Evolutionary conservation across 2,113 vertebrate genomes (phyloP).

Genomic region (Cyanoderma ruficeps): DNA sequence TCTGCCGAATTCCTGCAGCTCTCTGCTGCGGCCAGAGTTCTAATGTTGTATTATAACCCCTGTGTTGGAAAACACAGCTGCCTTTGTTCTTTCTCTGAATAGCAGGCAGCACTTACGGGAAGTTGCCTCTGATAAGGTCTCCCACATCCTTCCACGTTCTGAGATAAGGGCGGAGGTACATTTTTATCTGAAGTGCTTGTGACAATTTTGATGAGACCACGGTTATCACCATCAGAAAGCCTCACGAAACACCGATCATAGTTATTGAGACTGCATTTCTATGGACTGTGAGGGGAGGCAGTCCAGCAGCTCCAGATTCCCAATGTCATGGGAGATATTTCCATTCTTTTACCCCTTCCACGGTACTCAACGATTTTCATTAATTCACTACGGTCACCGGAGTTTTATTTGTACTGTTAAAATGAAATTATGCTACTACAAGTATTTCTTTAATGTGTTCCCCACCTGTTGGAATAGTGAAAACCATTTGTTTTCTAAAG

Average conservation of each 20-base stretch:
- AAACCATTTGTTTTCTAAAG: neutral
- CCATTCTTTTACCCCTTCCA: neutral
- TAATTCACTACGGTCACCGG: neutral
- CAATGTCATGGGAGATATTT: neutral
- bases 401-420: conserved; percentile 3
- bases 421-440: neutral
- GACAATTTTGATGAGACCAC: neutral
- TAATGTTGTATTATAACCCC: neutral
- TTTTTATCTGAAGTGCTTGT: neutral
- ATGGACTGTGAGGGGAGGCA: neutral
- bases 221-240: neutral
- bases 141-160: neutral
- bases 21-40: neutral
- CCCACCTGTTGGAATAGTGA: conserved; percentile 15
- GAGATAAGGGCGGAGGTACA: neutral
- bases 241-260: neutral
- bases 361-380: neutral
- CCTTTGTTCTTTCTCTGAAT: neutral
- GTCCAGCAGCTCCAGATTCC: neutral
- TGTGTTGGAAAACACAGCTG: neutral
- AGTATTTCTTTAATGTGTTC: neutral
- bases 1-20: neutral
- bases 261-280: neutral
- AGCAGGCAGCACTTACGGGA: neutral
- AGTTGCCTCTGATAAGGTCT: neutral